A percentile compares a stretch with the other conserved stretches of the same genome.
phyloP scores from a whole-genome alignment of 2,888 invertebrate species.

The Scaptomyza caliginosa region DNA sequence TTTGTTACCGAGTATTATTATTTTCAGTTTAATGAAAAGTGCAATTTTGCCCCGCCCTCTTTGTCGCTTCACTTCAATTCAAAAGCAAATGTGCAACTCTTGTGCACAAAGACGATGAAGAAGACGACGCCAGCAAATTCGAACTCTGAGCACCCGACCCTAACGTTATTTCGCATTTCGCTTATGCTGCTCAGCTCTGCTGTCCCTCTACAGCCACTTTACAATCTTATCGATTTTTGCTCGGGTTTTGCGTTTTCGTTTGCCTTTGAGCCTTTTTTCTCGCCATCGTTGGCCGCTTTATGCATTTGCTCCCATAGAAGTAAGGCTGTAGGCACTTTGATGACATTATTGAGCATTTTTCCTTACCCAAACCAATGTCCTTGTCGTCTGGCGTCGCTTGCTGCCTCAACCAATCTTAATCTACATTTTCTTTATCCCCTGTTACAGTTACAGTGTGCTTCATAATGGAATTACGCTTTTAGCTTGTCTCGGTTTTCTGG shows the following conservation, averaged over 20 bases:
- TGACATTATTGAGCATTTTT: slow-evolving; percentile 68
- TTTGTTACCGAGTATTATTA: slow-evolving; percentile 53
- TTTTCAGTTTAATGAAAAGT: slow-evolving; percentile 76
- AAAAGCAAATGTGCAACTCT: slow-evolving; percentile 70
- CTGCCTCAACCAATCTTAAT: slow-evolving; percentile 1
- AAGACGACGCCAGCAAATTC: slow-evolving; percentile 43
- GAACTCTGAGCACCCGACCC: slow-evolving; percentile 12
- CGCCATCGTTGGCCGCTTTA: slow-evolving; percentile 57
- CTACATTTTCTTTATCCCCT: slow-evolving; percentile 18
- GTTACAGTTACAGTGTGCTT: slow-evolving; percentile 48
- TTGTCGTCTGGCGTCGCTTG: background rate
- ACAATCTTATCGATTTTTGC: slow-evolving; percentile 69
- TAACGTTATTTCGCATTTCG: slow-evolving; percentile 3
- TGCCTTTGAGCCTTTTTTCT: slow-evolving; percentile 55
- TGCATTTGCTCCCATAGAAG: slow-evolving; percentile 59
- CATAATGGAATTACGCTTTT: slow-evolving; percentile 74
- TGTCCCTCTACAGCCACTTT: slow-evolving; percentile 59
- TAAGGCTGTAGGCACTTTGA: slow-evolving; percentile 68
- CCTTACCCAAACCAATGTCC: background rate
- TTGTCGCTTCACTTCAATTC: slow-evolving; percentile 51
- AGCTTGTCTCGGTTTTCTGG: slow-evolving; percentile 44
- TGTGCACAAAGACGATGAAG: slow-evolving; percentile 52
- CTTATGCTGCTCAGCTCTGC: slow-evolving; percentile 3
- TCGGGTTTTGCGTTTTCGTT: slow-evolving; percentile 63
- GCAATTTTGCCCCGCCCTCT: slow-evolving; percentile 53